Evolutionary conservation across 2,888 invertebrate species (phyloP), one percentile per base, ranked within the genome.

Genomic region (Lamellibrachia columna): DNA sequence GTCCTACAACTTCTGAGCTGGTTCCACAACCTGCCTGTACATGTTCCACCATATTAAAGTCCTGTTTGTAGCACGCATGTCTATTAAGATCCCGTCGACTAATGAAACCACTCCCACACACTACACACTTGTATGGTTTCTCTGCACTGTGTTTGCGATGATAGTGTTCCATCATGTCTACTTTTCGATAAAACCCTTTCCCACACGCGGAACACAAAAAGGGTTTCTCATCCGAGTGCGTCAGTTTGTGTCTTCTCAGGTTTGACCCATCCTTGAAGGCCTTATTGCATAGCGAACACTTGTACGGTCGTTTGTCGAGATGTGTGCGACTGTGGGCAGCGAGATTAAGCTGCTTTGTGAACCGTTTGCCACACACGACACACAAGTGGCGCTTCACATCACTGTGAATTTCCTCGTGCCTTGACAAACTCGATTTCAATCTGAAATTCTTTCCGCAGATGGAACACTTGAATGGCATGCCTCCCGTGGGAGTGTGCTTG

Each of bases 141-240:
- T 75, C 75, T 75, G 22, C 75, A 75, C 75, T 75, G 75, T 75
- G 75, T n/a, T 75, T 75, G 75, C 75, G 75, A 75, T 75, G 75
- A 22, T 22, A 75, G 22, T 75, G 75, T n/a, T 75, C 75, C 75
- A 22, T 75, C 75, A 75, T 75, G 75, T 75, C 75, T 6, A 75
- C 75, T n/a, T 75, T 75, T 75, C 75, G 15, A n/a, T 75, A 75
- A 75, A 75, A 75, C 22, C 75, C 75, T 6, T 75, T 75, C 75
- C 75, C 75, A 22, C 75, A 75, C 6, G 75, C 75, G 22, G 75
- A 11, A 75, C 75, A 75, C 75, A 75, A 75, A 7, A 75, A 75
- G 6, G 75, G 75, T 75, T 75, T 75, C 22, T 75, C 75, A 4
- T 75, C 75, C 3, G 75, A 75, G 75, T 75, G 75, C 4, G 75